phyloP scores from a whole-genome alignment of 2,113 vertebrate genomes.

The Merops nubicus region DNA sequence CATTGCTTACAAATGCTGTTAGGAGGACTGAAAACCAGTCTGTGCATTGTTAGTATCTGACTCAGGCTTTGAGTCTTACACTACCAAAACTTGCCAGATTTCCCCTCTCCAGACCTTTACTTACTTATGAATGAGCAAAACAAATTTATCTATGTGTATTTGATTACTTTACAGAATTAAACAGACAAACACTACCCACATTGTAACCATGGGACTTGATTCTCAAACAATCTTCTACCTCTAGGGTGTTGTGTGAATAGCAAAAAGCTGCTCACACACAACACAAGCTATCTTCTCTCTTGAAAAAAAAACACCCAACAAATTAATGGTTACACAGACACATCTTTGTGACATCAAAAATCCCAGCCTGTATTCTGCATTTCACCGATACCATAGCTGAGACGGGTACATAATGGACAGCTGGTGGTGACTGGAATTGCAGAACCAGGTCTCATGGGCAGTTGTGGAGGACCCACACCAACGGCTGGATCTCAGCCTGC shows the following conservation, averaged over 20 bases:
- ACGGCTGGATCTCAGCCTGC: not conserved
- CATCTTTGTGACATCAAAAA: not conserved
- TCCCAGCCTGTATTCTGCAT: not conserved
- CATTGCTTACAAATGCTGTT: not conserved
- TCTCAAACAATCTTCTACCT: not conserved
- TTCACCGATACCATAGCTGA: not conserved
- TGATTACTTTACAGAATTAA: not conserved
- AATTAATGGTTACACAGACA: not conserved
- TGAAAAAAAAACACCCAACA: not conserved
- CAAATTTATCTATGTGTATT: not conserved
- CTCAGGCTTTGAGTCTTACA: not conserved
- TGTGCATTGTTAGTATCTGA: not conserved
- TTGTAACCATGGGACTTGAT: not conserved
- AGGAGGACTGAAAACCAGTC: not conserved
- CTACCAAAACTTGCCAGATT: not conserved
- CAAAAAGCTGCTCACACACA: not conserved
- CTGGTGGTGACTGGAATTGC: not conserved
- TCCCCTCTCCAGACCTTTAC: not conserved
- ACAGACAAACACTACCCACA: not conserved
- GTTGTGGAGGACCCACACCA: not conserved
- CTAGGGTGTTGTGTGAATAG: not conserved
- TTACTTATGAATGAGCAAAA: not conserved
- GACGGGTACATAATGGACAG: not conserved
- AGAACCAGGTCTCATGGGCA: not conserved
- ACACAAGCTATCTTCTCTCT: no score